Evolutionary conservation across 1,140 invertebrate species (phyloP).

Genomic region (Elysia chlorotica): DNA sequence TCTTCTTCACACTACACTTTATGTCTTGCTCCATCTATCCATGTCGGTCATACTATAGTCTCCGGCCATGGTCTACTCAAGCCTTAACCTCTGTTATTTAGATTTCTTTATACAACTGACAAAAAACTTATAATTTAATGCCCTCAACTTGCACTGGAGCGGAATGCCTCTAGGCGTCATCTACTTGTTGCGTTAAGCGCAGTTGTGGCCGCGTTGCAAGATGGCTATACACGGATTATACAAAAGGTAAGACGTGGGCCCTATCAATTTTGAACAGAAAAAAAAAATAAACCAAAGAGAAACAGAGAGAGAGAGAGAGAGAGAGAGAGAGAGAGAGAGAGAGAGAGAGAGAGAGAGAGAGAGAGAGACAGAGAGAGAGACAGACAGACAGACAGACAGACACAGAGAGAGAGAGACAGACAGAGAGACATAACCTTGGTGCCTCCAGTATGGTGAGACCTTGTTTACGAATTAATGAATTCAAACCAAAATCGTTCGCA

Average conservation of each 20-base stretch:
- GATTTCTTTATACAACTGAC: too few relatives aligned
- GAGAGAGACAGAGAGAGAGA: background rate
- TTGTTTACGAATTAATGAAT: too few relatives aligned
- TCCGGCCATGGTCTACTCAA: too few relatives aligned
- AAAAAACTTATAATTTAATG: too few relatives aligned
- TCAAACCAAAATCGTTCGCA: too few relatives aligned
- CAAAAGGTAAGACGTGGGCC: too few relatives aligned
- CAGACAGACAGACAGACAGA: constrained; percentile 4
- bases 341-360: constrained; percentile 13
- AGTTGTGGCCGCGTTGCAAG: background rate
- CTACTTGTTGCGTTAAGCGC: background rate
- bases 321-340: constrained; percentile 16
- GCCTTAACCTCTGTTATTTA: too few relatives aligned
- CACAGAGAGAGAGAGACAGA: background rate
- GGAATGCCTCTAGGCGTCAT: background rate
- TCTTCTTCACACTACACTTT: too few relatives aligned
- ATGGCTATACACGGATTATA: background rate
- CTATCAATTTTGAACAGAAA: background rate
- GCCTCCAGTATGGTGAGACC: too few relatives aligned
- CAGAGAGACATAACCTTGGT: background rate
- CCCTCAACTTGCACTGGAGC: background rate
- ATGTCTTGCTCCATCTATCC: too few relatives aligned
- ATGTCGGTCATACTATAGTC: too few relatives aligned
- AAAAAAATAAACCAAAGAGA: background rate
- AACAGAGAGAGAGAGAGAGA: constrained; percentile 20